These are phyloP conservation scores for Drosophila tsacasi DNA, from an alignment of 1,140 invertebrate species.

Conservation along the genomic window DNA sequence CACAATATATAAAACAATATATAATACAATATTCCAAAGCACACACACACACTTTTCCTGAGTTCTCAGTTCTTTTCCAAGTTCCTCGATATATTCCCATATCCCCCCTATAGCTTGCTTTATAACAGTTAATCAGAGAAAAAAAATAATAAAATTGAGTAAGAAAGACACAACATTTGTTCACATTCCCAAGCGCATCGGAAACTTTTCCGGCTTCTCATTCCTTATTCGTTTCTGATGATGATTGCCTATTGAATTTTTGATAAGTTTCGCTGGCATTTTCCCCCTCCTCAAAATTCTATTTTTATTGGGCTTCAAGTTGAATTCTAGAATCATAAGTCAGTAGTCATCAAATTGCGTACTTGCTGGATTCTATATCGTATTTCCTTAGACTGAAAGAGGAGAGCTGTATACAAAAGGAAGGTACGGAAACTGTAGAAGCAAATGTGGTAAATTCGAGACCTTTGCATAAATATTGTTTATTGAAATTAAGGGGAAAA, in stretches of 20 bases:
- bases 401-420: neutral
- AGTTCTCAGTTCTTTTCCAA: neutral
- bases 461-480: neutral
- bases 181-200: slow-evolving; percentile 46
- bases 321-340: neutral
- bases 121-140: slow-evolving; percentile 15
- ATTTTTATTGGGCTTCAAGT: slow-evolving; percentile 15
- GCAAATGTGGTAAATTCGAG: neutral
- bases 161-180: slow-evolving; percentile 42
- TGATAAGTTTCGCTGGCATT: slow-evolving; percentile 31
- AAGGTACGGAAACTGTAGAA: too few relatives aligned
- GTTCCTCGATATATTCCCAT: neutral
- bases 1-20: neutral
- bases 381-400: neutral
- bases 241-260: slow-evolving; percentile 47
- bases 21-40: neutral
- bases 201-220: slow-evolving; percentile 22
- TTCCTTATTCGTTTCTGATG: slow-evolving; percentile 16
- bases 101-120: neutral
- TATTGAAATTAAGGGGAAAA: neutral
- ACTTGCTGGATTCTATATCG: neutral
- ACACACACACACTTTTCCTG: slow-evolving; percentile 4
- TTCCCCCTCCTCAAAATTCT: neutral
- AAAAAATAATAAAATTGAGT: neutral
- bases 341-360: neutral